Evolutionary conservation across 2,797 vertebrate genomes (phyloP).

Genomic region (Sternotherus odoratus): DNA sequence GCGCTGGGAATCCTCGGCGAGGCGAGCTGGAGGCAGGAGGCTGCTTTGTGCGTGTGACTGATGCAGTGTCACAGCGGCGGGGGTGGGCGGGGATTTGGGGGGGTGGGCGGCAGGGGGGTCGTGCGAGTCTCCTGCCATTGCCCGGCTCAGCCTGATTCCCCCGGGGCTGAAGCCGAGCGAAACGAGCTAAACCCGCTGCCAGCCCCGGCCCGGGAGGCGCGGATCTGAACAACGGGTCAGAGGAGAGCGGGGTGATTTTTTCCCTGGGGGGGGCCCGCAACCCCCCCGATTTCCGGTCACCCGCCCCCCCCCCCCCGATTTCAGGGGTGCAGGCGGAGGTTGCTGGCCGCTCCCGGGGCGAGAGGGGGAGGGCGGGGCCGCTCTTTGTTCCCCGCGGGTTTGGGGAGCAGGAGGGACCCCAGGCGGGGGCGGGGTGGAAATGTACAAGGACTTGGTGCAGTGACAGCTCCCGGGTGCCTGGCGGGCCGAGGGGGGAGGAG

Average conservation of each 20-base stretch:
- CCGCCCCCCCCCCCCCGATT: not conserved
- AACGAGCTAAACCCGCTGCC: not conserved
- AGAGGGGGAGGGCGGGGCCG: not conserved
- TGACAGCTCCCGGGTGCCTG: not conserved
- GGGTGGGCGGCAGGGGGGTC: not conserved
- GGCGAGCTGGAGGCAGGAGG: not conserved
- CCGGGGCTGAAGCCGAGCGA: not conserved
- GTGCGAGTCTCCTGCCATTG: not conserved
- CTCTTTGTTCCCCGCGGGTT: not conserved
- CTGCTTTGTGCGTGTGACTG: not conserved
- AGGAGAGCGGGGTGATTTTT: conserved; percentile 32
- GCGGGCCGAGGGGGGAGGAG: not conserved
- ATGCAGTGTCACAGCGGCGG: not conserved
- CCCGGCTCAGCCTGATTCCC: not conserved
- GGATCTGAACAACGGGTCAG: conserved; percentile 9
- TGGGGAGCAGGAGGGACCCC: not conserved
- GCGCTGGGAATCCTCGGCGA: not conserved
- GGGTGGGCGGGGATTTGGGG: not conserved
- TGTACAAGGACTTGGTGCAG: conserved; percentile 57
- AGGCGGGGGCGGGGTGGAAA: conserved; percentile 51
- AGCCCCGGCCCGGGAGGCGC: not conserved
- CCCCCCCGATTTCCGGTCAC: conserved; percentile 52
- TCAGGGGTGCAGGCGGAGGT: conserved; percentile 51
- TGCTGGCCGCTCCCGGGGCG: conserved; percentile 38
- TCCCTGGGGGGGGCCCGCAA: not conserved